Evolutionary conservation across 2,113 vertebrate species (phyloP).

Genomic region (Gasterosteus aculeatus): DNA sequence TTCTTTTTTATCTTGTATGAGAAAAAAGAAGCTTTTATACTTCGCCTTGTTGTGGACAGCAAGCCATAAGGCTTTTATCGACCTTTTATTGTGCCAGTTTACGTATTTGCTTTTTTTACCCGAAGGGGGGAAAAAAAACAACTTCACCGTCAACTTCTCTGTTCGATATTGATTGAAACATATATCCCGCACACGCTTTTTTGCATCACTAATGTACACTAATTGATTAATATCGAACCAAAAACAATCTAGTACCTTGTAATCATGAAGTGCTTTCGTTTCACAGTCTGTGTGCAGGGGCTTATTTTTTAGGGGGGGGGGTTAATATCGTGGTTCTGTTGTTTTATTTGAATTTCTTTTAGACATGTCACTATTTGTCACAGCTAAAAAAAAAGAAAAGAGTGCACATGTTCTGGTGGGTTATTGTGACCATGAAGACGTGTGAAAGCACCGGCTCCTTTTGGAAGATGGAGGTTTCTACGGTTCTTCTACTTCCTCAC

Average conservation of each 20-base stretch:
- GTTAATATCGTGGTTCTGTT: slow-evolving; percentile 76
- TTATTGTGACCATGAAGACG: slow-evolving; percentile 77
- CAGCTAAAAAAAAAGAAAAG: slow-evolving; percentile 72
- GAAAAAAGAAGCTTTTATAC: slow-evolving; percentile 80
- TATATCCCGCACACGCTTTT: slow-evolving; percentile 78
- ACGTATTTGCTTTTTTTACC: slow-evolving; percentile 72
- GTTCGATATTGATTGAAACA: slow-evolving; percentile 74
- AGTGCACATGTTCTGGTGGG: slow-evolving; percentile 74
- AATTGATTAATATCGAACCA: slow-evolving; percentile 82
- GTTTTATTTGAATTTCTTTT: slow-evolving; percentile 29
- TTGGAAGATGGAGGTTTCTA: slow-evolving; percentile 49
- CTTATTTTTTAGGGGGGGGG: slow-evolving; percentile 68
- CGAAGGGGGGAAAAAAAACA: slow-evolving; percentile 51
- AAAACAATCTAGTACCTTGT: slow-evolving; percentile 81
- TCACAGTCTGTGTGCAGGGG: slow-evolving; percentile 71
- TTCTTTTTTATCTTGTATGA: slow-evolving; percentile 79
- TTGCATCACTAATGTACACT: slow-evolving; percentile 79
- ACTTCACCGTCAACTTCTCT: slow-evolving; percentile 67
- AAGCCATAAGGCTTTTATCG: slow-evolving; percentile 74
- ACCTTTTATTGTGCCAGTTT: slow-evolving; percentile 76
- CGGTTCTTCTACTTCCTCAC: slow-evolving; percentile 36
- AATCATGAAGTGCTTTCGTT: slow-evolving; percentile 83
- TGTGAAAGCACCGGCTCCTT: slow-evolving; percentile 67
- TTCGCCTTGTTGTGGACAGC: slow-evolving; percentile 80
- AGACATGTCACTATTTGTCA: slow-evolving; percentile 68